A percentile compares a stretch with the other conserved stretches of the same genome.
phyloP scores from a whole-genome alignment of 2,797 vertebrate genomes.

The Ctenosaura bakeri region DNA sequence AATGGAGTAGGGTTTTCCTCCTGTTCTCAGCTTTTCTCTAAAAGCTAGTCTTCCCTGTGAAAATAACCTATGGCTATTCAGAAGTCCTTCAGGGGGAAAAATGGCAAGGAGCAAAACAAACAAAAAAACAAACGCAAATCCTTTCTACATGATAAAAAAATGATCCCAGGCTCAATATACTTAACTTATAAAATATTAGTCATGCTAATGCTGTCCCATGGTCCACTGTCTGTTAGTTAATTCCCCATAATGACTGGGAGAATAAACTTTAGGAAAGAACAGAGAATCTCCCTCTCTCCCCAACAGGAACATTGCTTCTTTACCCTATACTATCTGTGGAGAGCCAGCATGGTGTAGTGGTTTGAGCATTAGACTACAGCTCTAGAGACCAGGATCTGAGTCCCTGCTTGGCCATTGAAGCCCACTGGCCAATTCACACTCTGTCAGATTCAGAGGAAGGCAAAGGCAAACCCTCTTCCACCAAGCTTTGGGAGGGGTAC shows the following conservation, averaged over 20 bases:
- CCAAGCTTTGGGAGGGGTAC: no score
- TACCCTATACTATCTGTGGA: background rate
- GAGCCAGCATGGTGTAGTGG: no score
- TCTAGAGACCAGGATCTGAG: no score
- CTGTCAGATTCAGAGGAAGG: no score
- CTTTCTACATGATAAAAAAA: background rate
- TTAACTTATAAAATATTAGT: background rate
- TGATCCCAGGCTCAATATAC: background rate
- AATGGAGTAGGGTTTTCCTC: background rate
- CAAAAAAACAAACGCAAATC: background rate
- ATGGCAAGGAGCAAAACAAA: background rate
- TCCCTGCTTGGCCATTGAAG: no score
- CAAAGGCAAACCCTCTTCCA: no score
- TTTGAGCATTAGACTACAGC: no score
- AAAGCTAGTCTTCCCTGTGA: background rate
- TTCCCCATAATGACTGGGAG: background rate
- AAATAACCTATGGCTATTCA: background rate
- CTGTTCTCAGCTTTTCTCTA: background rate
- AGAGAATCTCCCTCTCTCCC: no score
- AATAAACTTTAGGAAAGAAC: background rate
- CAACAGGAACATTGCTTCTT: background rate
- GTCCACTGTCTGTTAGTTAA: background rate
- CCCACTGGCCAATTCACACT: no score
- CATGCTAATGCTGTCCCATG: background rate
- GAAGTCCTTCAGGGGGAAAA: background rate